These are phyloP conservation scores for Liasis olivaceus DNA, from an alignment of 2,797 vertebrate species.

Conservation along the genomic window DNA sequence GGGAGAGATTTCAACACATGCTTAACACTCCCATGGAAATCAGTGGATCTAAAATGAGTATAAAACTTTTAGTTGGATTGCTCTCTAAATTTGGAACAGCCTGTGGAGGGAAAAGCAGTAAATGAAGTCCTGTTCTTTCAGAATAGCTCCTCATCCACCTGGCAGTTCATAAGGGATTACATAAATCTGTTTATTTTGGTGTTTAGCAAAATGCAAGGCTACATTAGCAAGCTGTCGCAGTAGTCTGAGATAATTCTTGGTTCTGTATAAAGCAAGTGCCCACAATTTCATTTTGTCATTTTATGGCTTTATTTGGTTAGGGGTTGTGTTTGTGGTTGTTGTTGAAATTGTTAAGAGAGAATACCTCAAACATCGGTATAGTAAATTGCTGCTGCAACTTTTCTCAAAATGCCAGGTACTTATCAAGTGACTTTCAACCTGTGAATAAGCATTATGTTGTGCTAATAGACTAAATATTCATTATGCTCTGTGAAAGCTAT, in stretches of 20 bases:
- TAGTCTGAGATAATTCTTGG: constrained; percentile 56
- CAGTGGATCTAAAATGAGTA: background rate
- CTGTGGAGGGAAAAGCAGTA: background rate
- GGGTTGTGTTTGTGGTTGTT: background rate
- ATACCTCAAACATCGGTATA: constrained; percentile 27
- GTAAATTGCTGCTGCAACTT: constrained; percentile 40
- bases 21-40: background rate
- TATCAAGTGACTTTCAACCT: constrained; percentile 18
- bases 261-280: constrained; percentile 43
- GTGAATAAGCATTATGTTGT: background rate
- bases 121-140: constrained; percentile 22
- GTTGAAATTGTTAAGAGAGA: constrained; percentile 29
- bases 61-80: background rate
- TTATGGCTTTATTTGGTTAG: constrained; percentile 38
- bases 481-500: background rate
- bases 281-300: constrained; percentile 55
- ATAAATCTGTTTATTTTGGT: constrained; percentile 59
- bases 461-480: background rate
- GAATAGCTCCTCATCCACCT: constrained; percentile 54
- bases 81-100: constrained; percentile 4
- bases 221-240: constrained; percentile 66
- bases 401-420: background rate
- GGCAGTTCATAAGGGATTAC: constrained; percentile 51
- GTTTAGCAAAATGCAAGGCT: constrained; percentile 56
- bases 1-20: background rate